Conservation (phyloP, 2,888 invertebrate genomes). For the Zelleria hepariella region DNA sequence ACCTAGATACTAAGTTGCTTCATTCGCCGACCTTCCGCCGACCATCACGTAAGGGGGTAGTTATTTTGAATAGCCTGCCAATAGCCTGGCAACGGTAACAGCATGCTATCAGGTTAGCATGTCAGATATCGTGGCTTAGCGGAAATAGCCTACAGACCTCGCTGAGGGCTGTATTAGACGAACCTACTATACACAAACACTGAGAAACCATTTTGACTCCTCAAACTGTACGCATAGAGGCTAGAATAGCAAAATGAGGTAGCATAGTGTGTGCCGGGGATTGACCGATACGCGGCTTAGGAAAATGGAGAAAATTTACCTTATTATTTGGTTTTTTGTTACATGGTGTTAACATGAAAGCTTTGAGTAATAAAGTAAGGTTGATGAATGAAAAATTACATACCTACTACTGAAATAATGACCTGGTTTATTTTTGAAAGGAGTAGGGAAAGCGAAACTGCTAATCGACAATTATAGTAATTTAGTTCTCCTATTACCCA, state of each 20-base stretch:
- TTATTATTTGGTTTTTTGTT: neutral
- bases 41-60: neutral
- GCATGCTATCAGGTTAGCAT: neutral
- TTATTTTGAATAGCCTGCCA: constrained; percentile 1
- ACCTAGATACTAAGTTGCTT: too few relatives aligned
- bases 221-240: neutral
- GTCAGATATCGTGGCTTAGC: constrained; percentile 1
- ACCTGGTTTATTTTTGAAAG: neutral
- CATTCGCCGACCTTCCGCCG: too few relatives aligned
- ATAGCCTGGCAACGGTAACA: neutral
- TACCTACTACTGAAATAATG: neutral
- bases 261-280: neutral
- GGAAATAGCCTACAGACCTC: constrained; percentile 1
- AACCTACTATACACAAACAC: neutral
- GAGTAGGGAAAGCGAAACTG: too few relatives aligned
- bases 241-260: neutral
- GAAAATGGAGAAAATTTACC: neutral
- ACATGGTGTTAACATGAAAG: neutral
- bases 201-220: neutral
- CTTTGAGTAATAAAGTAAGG: neutral
- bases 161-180: neutral
- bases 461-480: too few relatives aligned
- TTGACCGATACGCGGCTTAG: neutral
- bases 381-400: neutral
- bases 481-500: too few relatives aligned